Conservation (phyloP, 2,797 vertebrate genomes). For the Ctenopoma kingsleyae region DNA sequence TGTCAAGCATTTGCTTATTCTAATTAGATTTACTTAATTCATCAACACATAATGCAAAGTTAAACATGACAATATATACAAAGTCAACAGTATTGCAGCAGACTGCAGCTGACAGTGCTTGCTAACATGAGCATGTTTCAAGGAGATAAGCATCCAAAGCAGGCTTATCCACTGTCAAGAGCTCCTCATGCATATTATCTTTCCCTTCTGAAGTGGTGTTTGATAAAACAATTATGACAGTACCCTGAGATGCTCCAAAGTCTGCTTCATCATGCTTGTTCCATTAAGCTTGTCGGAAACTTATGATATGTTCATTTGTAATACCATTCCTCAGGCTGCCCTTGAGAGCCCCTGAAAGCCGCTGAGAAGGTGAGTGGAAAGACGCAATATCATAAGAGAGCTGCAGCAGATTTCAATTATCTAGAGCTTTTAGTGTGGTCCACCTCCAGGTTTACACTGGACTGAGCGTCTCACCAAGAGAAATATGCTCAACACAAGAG, state of each 20-base stretch:
- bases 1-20: constrained; percentile 10
- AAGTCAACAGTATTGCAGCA: constrained; percentile 8
- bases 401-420: constrained; percentile 27
- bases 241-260: constrained; percentile 17
- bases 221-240: constrained; percentile 28
- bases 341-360: constrained; percentile 42
- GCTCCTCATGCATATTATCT: constrained; percentile 15
- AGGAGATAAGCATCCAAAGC: constrained; percentile 42
- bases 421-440: constrained; percentile 26
- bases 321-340: constrained; percentile 41
- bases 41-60: constrained; percentile 6
- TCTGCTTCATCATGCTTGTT: constrained; percentile 2
- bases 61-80: constrained; percentile 1
- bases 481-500: constrained; percentile 31
- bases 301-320: constrained; percentile 42
- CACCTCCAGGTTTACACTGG: constrained; percentile 54
- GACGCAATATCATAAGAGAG: constrained; percentile 40
- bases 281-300: constrained; percentile 41
- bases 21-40: constrained; percentile 27
- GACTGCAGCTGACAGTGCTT: constrained; percentile 22
- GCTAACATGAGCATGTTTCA: constrained; percentile 36
- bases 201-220: constrained; percentile 38
- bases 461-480: constrained; percentile 38
- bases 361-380: constrained; percentile 48
- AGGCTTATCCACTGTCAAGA: constrained; percentile 25